A percentile compares a stretch with the other conserved stretches of the same genome.
phyloP scores from a whole-genome alignment of 2,113 vertebrate species.

The Onychostoma macrolepis region DNA sequence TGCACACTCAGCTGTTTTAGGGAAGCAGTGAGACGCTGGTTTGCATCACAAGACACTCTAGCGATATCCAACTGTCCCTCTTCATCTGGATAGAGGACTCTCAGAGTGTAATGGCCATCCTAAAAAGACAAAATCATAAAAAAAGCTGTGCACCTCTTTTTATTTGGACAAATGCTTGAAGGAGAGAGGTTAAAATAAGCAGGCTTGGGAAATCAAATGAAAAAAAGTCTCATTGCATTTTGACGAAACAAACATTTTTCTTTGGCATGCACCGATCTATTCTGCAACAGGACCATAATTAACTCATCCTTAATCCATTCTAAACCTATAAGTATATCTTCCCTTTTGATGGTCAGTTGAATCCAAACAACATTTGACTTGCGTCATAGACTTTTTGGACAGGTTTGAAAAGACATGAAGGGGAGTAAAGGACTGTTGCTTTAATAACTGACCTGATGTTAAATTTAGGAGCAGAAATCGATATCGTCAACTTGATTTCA shows the following conservation, averaged over 20 bases:
- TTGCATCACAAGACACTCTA: conserved; percentile 52
- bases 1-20: neutral
- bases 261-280: neutral
- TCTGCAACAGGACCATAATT: neutral
- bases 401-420: neutral
- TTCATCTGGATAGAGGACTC: conserved; percentile 53
- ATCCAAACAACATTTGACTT: neutral
- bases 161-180: neutral
- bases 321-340: neutral
- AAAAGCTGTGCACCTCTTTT: neutral
- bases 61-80: conserved; percentile 31
- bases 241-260: neutral
- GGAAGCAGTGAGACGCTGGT: neutral
- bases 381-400: neutral
- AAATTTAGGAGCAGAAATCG: neutral
- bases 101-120: conserved; percentile 56
- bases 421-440: neutral
- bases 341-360: neutral
- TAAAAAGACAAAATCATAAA: conserved; percentile 45
- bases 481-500: too few species aligned
- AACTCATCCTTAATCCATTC: neutral
- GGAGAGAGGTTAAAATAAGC: neutral
- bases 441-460: neutral
- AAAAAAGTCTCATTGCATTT: neutral
- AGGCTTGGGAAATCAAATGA: neutral